These are phyloP conservation scores for Cinclus mexicanus DNA, from an alignment of 2,113 vertebrate species.

Conservation along the genomic window DNA sequence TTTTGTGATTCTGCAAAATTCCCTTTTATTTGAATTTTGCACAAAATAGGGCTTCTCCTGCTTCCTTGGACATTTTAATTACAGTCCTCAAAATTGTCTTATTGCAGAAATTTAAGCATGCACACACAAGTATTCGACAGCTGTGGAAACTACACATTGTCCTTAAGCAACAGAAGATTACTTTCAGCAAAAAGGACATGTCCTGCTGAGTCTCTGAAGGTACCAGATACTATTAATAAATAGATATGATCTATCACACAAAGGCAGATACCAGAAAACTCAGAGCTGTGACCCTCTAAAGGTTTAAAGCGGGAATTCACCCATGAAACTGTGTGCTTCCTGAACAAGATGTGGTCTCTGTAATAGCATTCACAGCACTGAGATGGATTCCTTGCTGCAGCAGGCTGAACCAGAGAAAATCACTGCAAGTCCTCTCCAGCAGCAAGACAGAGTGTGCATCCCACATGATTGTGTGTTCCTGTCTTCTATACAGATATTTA, in stretches of 20 bases:
- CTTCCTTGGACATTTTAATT: background rate
- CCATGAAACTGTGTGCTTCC: background rate
- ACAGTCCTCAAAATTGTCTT: background rate
- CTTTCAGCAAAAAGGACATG: background rate
- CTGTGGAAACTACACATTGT: background rate
- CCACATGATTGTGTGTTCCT: background rate
- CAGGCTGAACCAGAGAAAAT: background rate
- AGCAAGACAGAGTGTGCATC: background rate
- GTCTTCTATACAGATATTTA: slow-evolving; percentile 24
- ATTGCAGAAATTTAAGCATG: fast-evolving
- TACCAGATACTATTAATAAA: background rate
- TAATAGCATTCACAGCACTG: background rate
- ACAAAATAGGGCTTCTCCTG: background rate
- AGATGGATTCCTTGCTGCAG: background rate
- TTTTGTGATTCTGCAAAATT: background rate
- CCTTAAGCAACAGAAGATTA: background rate
- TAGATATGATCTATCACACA: background rate
- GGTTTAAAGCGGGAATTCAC: background rate
- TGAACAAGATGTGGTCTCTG: background rate
- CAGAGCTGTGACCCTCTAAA: background rate
- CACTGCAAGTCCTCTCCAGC: background rate
- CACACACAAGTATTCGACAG: background rate
- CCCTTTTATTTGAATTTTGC: background rate
- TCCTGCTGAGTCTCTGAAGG: background rate
- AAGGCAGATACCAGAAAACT: background rate